Conservation (phyloP, 2,888 invertebrate species). For the Ophraella communa region DNA sequence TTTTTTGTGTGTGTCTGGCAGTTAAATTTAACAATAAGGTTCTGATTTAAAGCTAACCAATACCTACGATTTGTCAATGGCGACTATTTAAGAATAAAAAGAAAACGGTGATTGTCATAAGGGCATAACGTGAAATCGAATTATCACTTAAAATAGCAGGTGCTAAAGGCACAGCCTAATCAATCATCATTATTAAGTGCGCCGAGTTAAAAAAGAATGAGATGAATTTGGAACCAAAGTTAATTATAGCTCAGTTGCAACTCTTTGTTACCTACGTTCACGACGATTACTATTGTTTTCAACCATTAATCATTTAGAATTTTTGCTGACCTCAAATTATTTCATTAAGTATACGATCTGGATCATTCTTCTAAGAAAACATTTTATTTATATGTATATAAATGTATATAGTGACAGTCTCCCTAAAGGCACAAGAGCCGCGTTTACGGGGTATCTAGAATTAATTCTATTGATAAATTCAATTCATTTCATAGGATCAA, state of each 20-base stretch:
- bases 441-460: background rate
- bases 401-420: conserved; percentile 17
- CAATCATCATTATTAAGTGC: conserved; percentile 37
- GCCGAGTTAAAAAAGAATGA: conserved; percentile 29
- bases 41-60: background rate
- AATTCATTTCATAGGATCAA: too few relatives aligned
- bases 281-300: conserved; percentile 38
- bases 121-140: conserved; percentile 18
- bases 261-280: conserved; percentile 34
- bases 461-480: too few relatives aligned
- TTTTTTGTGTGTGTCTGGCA: background rate
- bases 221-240: conserved; percentile 35
- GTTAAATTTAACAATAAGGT: background rate
- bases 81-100: background rate
- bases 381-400: conserved; percentile 26
- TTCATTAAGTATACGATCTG: conserved; percentile 30
- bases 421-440: background rate
- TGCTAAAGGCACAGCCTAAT: conserved; percentile 35
- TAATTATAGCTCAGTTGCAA: conserved; percentile 39
- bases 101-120: background rate
- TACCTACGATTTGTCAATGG: background rate
- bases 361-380: conserved; percentile 24
- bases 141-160: conserved; percentile 29
- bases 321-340: conserved; percentile 35
- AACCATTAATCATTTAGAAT: conserved; percentile 36